These are phyloP conservation scores for Poeciliopsis presidionis DNA, from an alignment of 2,797 vertebrate species.

Conservation along the genomic window DNA sequence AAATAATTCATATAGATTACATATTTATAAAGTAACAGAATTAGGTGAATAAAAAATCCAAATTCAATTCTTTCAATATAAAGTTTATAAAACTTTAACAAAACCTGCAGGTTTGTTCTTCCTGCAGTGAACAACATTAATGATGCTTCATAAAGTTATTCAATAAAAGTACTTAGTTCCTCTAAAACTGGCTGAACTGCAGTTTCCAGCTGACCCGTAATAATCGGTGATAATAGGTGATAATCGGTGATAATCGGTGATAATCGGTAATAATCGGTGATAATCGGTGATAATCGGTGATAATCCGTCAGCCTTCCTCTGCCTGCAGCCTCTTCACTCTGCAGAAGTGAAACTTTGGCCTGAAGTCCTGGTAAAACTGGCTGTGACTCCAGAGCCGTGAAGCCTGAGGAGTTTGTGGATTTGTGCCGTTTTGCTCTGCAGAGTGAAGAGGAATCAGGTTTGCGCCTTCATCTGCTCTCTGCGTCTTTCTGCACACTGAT, in stretches of 20 bases:
- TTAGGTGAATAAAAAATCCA: no score
- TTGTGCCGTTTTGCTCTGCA: constrained; percentile 7
- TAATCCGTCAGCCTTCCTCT: constrained; percentile 12
- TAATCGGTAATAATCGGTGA: background rate
- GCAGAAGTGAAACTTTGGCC: constrained; percentile 76
- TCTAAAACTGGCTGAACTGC: background rate
- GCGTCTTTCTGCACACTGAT: constrained; percentile 62
- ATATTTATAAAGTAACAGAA: no score
- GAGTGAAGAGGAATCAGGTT: constrained; percentile 10
- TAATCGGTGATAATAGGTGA: background rate
- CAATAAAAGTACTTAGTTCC: no score
- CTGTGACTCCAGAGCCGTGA: constrained; percentile 14
- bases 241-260: background rate
- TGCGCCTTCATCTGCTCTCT: constrained; percentile 47
- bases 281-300: background rate
- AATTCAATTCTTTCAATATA: no score
- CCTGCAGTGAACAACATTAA: no score
- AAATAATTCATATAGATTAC: no score
- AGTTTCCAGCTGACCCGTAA: background rate
- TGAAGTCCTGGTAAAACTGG: constrained; percentile 28
- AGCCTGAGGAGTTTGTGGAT: background rate
- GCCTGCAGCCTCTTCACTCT: constrained; percentile 25
- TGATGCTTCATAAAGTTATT: no score
- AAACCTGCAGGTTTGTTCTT: no score
- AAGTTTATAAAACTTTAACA: no score